phyloP scores from a whole-genome alignment of 2,113 vertebrate species.

The Herpailurus yagouaroundi region DNA sequence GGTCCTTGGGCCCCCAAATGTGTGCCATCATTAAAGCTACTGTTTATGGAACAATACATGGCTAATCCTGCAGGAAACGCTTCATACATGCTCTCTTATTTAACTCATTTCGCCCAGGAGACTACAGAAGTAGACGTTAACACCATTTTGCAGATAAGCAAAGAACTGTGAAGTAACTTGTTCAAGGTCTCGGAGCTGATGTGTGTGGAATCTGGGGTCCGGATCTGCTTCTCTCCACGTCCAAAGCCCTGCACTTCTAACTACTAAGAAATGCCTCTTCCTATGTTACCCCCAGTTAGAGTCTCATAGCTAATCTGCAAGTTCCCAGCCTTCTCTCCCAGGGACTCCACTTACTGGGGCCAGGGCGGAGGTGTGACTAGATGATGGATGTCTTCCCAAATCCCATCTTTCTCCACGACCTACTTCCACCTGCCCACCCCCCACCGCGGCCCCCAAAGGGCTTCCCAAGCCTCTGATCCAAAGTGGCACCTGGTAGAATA shows the following conservation, averaged over 20 bases:
- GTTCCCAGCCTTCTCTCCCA: not conserved
- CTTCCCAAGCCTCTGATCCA: slow-evolving; percentile 52
- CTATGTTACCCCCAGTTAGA: not conserved
- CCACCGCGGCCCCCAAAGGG: not conserved
- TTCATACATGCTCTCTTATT: not conserved
- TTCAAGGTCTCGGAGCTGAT: not conserved
- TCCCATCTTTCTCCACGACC: not conserved
- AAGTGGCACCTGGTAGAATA: slow-evolving; percentile 65
- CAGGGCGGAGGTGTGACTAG: not conserved
- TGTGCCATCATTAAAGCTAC: not conserved
- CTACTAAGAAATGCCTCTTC: not conserved
- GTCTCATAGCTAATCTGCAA: too few species aligned
- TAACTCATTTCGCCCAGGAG: slow-evolving; percentile 36
- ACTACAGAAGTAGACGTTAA: not conserved
- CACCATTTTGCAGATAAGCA: slow-evolving; percentile 9
- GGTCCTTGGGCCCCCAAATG: not conserved
- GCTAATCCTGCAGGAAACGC: not conserved
- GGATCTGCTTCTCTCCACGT: not conserved
- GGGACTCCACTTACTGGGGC: not conserved
- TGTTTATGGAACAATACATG: not conserved
- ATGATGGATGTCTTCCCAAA: not conserved
- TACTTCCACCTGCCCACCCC: not conserved
- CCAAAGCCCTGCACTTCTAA: not conserved
- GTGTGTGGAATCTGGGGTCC: not conserved
- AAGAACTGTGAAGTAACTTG: not conserved